Base-by-base conservation (phyloP, 2,113 vertebrate species). In the Datnioides undecimradiatus region DNA sequence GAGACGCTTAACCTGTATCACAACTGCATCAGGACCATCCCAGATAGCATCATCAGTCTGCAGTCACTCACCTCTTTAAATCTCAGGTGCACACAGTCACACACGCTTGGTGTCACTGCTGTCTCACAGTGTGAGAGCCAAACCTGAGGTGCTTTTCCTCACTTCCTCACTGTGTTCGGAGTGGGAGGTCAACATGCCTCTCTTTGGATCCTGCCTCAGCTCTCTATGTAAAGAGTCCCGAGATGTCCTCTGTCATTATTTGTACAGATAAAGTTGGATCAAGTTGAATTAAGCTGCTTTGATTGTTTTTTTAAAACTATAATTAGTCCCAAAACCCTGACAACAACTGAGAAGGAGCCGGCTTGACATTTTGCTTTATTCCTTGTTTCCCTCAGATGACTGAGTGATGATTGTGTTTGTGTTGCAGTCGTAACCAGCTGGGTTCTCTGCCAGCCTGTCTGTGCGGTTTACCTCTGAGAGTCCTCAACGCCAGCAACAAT, bases 401-500 rank as follows among this genome's bases (percentile, higher is more conserved):
- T 21, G 48, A 36, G 17, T 62, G 10, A 23, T 57, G n/a, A 67
- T 17, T 45, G 16, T 73, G 16, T 93, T 73, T 84, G 46, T 49
- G 43, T 73, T 72, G n/a, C 93, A 99, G 97, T 94, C 96, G 97
- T 66, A 99, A 99, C 95, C 97, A 99, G 88, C 95, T 99, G 91
- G 95, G 96, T 4, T 90, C 93, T 57, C 93, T 99, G 93, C 97
- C 97, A 6, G 93, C 95, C 82, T 98, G 96, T 92, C 94, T 99
- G 87, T 98, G 97, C 88, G 95, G 95, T 91, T 95, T 99, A 91
- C 97, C 98, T 88, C 96, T 99, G 87, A 95, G 96, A 91, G 97
- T 99, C 88, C 96, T 99, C 92, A 98, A 98, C 59, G 96, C 97
- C 91, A 97, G 97, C 93, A 99, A 99, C 96, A 99, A 99, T 96